Conservation (phyloP, 2,113 vertebrate species). For the Spheniscus mendiculus region DNA sequence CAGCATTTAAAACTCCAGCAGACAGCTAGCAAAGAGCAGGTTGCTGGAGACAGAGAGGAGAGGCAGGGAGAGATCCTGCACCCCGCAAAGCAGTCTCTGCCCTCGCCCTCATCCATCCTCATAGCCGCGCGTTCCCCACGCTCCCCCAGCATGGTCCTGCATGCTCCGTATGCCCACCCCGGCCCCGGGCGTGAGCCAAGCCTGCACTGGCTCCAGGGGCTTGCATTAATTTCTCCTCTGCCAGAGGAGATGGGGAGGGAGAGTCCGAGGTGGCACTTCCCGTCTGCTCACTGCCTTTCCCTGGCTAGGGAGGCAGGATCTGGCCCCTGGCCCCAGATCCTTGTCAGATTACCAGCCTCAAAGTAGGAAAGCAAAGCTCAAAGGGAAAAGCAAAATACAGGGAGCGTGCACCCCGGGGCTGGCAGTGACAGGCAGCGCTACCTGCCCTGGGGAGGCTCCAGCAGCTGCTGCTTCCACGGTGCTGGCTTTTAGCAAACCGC, state of each 20-base stretch:
- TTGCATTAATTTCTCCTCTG: background rate
- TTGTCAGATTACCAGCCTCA: background rate
- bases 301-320: background rate
- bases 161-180: fast-evolving
- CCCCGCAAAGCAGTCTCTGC: background rate
- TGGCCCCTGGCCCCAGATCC: background rate
- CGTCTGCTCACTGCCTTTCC: fast-evolving
- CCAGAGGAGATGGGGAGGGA: background rate
- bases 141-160: fast-evolving
- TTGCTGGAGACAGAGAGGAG: background rate
- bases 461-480: background rate
- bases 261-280: fast-evolving
- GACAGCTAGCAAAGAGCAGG: background rate
- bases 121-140: fast-evolving
- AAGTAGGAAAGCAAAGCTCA: background rate
- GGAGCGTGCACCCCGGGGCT: background rate
- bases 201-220: fast-evolving
- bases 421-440: background rate
- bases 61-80: background rate
- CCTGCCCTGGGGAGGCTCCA: background rate
- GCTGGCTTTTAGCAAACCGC: background rate
- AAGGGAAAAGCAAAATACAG: background rate
- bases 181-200: background rate
- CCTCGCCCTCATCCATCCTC: background rate
- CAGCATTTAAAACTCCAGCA: background rate